Evolutionary conservation across 2,888 invertebrate species (phyloP), one percentile per base, ranked within the genome.

Genomic region (Eilema caniola): DNA sequence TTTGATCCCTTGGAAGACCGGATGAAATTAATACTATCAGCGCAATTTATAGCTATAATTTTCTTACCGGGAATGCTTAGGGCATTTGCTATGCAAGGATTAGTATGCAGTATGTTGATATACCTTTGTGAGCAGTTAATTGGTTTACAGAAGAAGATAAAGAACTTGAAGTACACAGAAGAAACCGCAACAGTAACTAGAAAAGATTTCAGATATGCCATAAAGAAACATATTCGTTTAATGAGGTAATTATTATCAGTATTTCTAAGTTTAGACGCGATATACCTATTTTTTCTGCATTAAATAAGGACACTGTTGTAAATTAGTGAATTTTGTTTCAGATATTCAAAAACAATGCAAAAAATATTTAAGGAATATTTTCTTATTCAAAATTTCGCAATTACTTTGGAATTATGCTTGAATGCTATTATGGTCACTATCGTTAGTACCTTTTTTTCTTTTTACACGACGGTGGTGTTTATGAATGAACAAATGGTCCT

Each of bases 121-220:
- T 94, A 94, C 71, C 69, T 94, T 56, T 91, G 93, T 67, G 93
- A 94, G 63, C 94, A 94, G 71, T 70, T 94, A n/a, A 73, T 85
- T 3, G 85, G 88, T 24, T 70, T 94, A 57, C 93, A 93, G 70
- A 57, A 72, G 0, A 82, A 84, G 31, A 78, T 94, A 24, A 86
- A 79, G 57, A 67, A 62, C 24, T 81, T 94, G 66, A 75, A 85
- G 11, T 90, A 88, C 82, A 73, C 77, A 4, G 68, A 82, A 33
- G 83, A 78, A 4, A 83, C 74, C 33, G 90, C 90, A 11, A 61
- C 24, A 1, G 56, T 67, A 11, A 80, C 85, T 62, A 88, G 88
- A 68, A 70, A 73, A 2, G 87, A 88, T 24, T 85, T 94, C 28
- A 91, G 85, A 68, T 76, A 82, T 3, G 89, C 92, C 31, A 79